These are phyloP conservation scores for Ennomos fuscantarius DNA, from an alignment of 2,888 invertebrate genomes.

Conservation along the genomic window DNA sequence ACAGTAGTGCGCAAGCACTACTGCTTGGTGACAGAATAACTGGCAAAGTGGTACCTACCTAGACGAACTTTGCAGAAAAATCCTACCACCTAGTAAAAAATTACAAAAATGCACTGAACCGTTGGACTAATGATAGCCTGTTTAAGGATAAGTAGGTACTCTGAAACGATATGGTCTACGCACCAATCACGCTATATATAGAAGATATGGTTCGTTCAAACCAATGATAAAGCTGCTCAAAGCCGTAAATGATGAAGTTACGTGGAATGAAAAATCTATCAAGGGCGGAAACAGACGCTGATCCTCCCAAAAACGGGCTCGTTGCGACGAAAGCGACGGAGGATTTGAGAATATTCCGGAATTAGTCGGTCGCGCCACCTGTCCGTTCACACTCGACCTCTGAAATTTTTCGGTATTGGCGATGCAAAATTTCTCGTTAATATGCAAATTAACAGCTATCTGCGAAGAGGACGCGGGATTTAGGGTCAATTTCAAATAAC, in stretches of 20 bases:
- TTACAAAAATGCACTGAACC: too few relatives aligned
- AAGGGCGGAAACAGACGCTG: conserved; percentile 1
- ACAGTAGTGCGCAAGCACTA: too few relatives aligned
- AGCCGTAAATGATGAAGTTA: conserved; percentile 1
- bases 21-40: too few relatives aligned
- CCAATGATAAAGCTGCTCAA: too few relatives aligned
- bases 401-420: conserved; percentile 76
- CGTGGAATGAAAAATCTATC: conserved; percentile 15
- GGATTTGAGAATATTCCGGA: conserved; percentile 67
- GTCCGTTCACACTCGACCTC: conserved; percentile 74
- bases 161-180: too few relatives aligned
- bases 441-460: conserved; percentile 83
- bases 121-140: too few relatives aligned
- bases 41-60: too few relatives aligned
- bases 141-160: too few relatives aligned
- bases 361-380: conserved; percentile 68
- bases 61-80: too few relatives aligned
- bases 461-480: conserved; percentile 69
- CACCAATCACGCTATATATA: too few relatives aligned
- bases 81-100: too few relatives aligned
- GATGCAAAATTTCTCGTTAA: conserved; percentile 83
- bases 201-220: too few relatives aligned
- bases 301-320: neutral
- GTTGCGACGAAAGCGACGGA: conserved; percentile 24
- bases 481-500: conserved; percentile 71